These are phyloP conservation scores for Ypsolopha scabrella DNA, from an alignment of 2,888 invertebrate species.

Conservation along the genomic window DNA sequence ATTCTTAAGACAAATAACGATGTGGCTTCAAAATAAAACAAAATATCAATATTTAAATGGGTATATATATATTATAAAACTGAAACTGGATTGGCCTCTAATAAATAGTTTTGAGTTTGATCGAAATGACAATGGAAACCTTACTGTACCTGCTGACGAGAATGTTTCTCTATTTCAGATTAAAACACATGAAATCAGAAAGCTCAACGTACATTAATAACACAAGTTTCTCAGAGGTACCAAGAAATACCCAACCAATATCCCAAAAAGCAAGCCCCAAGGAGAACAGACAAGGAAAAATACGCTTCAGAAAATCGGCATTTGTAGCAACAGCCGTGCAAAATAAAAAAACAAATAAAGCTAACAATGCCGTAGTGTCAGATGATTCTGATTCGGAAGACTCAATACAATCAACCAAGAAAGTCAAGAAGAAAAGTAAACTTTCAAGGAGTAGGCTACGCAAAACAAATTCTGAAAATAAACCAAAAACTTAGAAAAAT, in stretches of 20 bases:
- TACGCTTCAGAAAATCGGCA: conserved; percentile 71
- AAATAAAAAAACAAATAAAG: conserved; percentile 40
- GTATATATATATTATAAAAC: too few species aligned
- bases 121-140: too few species aligned
- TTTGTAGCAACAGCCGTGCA: conserved; percentile 71
- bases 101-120: too few species aligned
- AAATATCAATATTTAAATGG: too few species aligned
- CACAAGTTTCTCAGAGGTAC: conserved; percentile 57
- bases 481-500: conserved; percentile 12
- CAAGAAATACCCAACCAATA: conserved; percentile 33
- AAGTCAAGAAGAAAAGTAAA: conserved; percentile 60
- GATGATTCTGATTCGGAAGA: conserved; percentile 61
- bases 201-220: conserved; percentile 41
- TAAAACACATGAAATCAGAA: conserved; percentile 53
- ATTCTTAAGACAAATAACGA: too few species aligned
- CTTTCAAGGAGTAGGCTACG: conserved; percentile 32
- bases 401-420: conserved; percentile 45
- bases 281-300: conserved; percentile 39
- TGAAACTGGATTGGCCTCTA: too few species aligned
- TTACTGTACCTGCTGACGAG: background rate
- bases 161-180: conserved; percentile 29
- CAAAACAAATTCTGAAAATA: conserved; percentile 36
- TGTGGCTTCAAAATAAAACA: too few species aligned
- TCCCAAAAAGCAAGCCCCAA: conserved; percentile 26
- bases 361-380: conserved; percentile 26